Evolutionary conservation across 1,140 invertebrate species (phyloP), one percentile per base, ranked within the genome.

Genomic region (Heliconius hewitsoni): DNA sequence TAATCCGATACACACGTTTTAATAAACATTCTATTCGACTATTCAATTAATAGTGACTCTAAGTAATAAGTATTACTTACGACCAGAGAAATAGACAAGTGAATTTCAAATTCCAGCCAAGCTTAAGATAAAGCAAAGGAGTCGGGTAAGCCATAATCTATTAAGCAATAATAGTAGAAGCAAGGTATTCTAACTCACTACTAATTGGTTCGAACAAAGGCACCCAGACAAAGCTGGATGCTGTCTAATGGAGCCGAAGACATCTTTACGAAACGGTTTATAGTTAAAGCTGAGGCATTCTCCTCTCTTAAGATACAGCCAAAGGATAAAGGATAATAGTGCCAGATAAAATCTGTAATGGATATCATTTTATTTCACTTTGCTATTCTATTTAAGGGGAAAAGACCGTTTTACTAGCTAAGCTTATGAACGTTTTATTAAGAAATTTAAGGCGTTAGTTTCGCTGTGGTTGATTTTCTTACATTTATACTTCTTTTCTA

Each of bases 151-250:
- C 84, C 81, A 84, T 86, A 87, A 89, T 90, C 86, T 90, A 90
- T 90, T 89, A 87, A 87, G 85, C 86, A 89, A 90, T 90, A 89
- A 87, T 86, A 78, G 78, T 83, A 77, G 79, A 72, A 42, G 72
- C 82, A 76, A 84, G 82, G 81, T 77, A 81, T 79, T 82, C 79
- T 83, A 85, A 85, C 82, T 85, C 86, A 76, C 74, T 81, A 83
- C 88, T 90, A 90, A 90, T 90, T 90, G 88, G 83, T 75, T 37
- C 70, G 85, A 88, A 88, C 86, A 90, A 89, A 84, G 86, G 85
- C 74, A 71, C 34, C 60, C 77, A 82, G 74, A 84, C 83, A 83
- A 85, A 85, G 83, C 82, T 81, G 78, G 78, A 81, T 74, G 75
- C 73, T 77, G 80, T 80, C 81, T 86, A 86, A 86, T 83, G 83